Percentiles rank a stretch among this genome's conserved stretches.
phyloP scores from a whole-genome alignment of 2,888 invertebrate genomes.

The Brenthis ino region DNA sequence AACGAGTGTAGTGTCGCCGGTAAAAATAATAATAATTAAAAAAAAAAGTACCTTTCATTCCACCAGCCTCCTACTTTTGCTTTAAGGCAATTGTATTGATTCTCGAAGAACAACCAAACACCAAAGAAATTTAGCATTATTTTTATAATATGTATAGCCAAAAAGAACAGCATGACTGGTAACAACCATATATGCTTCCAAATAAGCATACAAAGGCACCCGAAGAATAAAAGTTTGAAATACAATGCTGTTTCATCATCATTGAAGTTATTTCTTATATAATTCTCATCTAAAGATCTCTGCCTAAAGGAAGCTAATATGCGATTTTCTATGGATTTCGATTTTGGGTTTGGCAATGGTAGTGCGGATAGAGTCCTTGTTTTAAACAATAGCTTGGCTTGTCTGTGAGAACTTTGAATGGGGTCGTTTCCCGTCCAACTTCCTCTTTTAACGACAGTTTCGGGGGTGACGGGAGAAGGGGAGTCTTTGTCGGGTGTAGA shows the following conservation, averaged over 20 bases:
- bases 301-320: conserved; percentile 70
- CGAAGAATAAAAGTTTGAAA: conserved; percentile 90
- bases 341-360: conserved; percentile 64
- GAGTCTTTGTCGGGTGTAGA: conserved; percentile 64
- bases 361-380: conserved; percentile 73
- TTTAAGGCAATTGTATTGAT: conserved; percentile 66
- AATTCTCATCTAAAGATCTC: conserved; percentile 70
- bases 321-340: conserved; percentile 63
- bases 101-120: conserved; percentile 74
- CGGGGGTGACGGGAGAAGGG: conserved; percentile 62
- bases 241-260: conserved; percentile 86
- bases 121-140: conserved; percentile 77
- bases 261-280: conserved; percentile 68
- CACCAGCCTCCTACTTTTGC: conserved; percentile 82
- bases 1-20: too few species aligned
- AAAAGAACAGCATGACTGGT: conserved; percentile 88
- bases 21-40: neutral
- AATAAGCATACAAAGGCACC: conserved; percentile 90
- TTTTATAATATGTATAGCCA: conserved; percentile 86
- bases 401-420: conserved; percentile 62
- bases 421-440: conserved; percentile 63
- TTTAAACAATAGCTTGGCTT: conserved; percentile 71
- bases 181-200: conserved; percentile 94
- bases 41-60: conserved; percentile 75
- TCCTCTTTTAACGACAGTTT: conserved; percentile 54